phyloP scores from a whole-genome alignment of 2,888 invertebrate species.

The Plebejus argus region DNA sequence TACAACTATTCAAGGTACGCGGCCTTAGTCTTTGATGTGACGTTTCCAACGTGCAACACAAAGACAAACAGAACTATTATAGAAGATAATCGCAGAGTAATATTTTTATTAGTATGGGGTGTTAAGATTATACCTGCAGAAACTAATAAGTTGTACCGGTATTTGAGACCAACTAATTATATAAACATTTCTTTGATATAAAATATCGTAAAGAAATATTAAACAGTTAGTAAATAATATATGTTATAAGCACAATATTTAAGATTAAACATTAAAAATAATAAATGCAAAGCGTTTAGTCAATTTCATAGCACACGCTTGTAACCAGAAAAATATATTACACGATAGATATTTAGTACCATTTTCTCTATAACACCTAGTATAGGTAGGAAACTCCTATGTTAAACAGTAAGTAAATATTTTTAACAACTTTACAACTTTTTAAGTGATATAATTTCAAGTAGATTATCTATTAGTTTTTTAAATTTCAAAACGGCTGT shows the following conservation, averaged over 20 bases:
- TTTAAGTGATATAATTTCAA: neutral
- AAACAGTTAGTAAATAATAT: no score
- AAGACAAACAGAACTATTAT: neutral
- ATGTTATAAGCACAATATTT: no score
- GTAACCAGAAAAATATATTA: neutral
- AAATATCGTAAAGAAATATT: no score
- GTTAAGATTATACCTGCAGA: no score
- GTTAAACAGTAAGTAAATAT: neutral
- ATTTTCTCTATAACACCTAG: neutral
- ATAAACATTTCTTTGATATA: no score
- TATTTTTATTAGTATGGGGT: neutral
- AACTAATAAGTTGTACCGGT: no score
- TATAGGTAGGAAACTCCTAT: neutral
- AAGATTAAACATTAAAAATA: neutral
- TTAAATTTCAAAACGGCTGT: neutral
- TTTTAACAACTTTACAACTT: neutral
- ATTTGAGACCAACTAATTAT: no score
- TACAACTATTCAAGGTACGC: no score
- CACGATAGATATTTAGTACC: neutral
- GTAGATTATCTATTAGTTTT: neutral
- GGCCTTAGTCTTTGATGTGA: no score
- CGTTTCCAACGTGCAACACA: neutral
- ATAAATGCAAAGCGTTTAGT: neutral
- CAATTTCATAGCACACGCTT: neutral
- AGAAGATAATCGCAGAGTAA: neutral